Evolutionary conservation across 2,888 invertebrate species (phyloP).

Genomic region (Athripsodes cinereus): DNA sequence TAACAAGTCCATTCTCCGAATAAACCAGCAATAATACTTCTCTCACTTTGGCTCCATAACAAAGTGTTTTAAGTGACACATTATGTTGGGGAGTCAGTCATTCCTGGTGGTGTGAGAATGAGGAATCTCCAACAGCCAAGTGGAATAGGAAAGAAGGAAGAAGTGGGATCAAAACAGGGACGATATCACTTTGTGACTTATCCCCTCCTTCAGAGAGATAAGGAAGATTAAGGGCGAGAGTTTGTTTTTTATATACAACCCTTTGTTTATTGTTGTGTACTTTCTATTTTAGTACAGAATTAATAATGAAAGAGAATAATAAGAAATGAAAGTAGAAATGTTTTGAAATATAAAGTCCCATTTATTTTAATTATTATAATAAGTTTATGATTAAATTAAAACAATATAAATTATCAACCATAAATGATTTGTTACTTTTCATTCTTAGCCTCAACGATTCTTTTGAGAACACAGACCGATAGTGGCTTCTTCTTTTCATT

Average conservation of each 20-base stretch:
- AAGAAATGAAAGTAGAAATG: no score
- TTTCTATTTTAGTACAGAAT: no score
- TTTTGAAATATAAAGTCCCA: no score
- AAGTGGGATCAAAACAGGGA: background rate
- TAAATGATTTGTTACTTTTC: no score
- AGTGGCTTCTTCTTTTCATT: no score
- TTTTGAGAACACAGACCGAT: no score
- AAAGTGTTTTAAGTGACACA: constrained; percentile 28
- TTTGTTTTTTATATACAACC: background rate
- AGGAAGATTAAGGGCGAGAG: background rate
- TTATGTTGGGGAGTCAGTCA: constrained; percentile 15
- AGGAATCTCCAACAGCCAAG: background rate
- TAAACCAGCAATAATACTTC: background rate
- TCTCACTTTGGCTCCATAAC: constrained; percentile 24
- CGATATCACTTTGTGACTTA: background rate
- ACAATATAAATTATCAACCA: no score
- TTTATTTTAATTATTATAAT: no score
- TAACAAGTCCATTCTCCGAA: constrained; percentile 23
- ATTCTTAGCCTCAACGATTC: no score
- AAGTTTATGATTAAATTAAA: no score
- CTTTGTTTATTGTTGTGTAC: no score
- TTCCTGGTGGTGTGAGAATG: constrained; percentile 4
- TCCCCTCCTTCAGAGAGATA: background rate
- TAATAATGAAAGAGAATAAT: no score
- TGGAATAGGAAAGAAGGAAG: background rate